Evolutionary conservation across 1,140 invertebrate species (phyloP), one percentile per base, ranked within the genome.

Genomic region (Pectinophora gossypiella): DNA sequence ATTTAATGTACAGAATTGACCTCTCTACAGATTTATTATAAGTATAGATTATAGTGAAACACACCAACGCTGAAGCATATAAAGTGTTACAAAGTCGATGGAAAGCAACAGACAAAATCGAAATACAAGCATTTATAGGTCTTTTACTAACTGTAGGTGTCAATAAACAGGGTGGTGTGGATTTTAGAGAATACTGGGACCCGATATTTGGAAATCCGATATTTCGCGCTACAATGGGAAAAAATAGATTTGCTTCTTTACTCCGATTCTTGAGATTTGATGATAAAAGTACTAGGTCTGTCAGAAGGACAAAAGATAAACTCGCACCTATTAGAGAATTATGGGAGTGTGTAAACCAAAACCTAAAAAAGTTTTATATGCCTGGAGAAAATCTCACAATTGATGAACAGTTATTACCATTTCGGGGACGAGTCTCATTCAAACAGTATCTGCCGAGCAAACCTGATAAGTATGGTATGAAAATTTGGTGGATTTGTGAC

Each of bases 391-490:
- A 64, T 52, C 13, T 66, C 19, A 64, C 61, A 7, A 40, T 82
- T 19, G 79, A 86, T 54, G 79, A 87, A 59, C 76, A 65, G 56
- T 48, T 87, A 2, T 59, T 62, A 54, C 27, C 36, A 36, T 38
- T 88, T 83, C 56, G 32, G 62, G 40, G 36, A 7, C 7, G 36
- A 68, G 72, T 12, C 18, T 46, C 43, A 42, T 85, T 85, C 56
- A 50, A 65, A 32, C 59, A 75, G 19, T 87, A 86, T 46, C 82
- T 89, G 20, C 73, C 71, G 9, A 70, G 61, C 36, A 89, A 89
- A 65, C 82, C 85, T 1, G 72, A 68, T 50, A 88, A 84, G 56
- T 89, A 86, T 59, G 85, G 72, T 3, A 69, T 87, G 32, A 88
- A 88, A 66, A 60, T 71, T 50, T 74, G 46, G 56, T 49, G 36